Percentiles rank a stretch among this genome's conserved stretches.
Evolutionary conservation across 2,113 vertebrate species (phyloP).

Genomic region (Hystrix cristata): DNA sequence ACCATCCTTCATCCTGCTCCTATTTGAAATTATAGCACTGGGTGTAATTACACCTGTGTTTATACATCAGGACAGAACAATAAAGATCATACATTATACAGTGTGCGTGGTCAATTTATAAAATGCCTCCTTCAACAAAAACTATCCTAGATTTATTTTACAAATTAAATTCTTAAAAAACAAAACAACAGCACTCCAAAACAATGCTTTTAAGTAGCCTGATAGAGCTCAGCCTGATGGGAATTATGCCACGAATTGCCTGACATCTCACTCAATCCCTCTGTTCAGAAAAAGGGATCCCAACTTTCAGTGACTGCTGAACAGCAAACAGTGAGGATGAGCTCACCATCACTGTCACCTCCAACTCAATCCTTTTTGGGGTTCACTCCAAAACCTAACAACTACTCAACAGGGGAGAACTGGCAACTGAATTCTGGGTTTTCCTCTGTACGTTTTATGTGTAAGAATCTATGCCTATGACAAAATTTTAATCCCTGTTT

Average conservation of each 20-base stretch:
- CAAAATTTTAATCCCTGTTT: conserved; percentile 21
- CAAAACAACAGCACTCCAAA: not conserved
- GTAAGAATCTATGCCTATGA: conserved; percentile 24
- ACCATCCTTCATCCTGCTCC: conserved; percentile 21
- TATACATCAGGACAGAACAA: conserved; percentile 54
- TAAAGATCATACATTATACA: conserved; percentile 75
- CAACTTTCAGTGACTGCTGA: not conserved
- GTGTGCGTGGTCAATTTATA: conserved; percentile 71
- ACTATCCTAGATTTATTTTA: conserved; percentile 64
- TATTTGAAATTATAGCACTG: conserved; percentile 46
- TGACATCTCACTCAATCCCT: not conserved
- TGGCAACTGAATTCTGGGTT: not conserved
- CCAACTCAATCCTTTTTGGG: not conserved
- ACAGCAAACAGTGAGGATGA: not conserved
- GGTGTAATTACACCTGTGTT: conserved; percentile 10
- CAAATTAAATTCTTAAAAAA: conserved; percentile 59
- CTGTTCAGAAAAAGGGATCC: not conserved
- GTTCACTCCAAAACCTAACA: not conserved
- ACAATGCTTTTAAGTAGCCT: not conserved
- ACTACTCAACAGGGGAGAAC: not conserved
- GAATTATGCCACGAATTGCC: not conserved
- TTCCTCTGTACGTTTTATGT: conserved; percentile 25
- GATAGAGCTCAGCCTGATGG: conserved; percentile 1
- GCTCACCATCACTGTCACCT: not conserved
- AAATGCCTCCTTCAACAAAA: conserved; percentile 66